Evolutionary conservation across 1,140 invertebrate genomes (phyloP).

Genomic region (Nautilus pompilius): DNA sequence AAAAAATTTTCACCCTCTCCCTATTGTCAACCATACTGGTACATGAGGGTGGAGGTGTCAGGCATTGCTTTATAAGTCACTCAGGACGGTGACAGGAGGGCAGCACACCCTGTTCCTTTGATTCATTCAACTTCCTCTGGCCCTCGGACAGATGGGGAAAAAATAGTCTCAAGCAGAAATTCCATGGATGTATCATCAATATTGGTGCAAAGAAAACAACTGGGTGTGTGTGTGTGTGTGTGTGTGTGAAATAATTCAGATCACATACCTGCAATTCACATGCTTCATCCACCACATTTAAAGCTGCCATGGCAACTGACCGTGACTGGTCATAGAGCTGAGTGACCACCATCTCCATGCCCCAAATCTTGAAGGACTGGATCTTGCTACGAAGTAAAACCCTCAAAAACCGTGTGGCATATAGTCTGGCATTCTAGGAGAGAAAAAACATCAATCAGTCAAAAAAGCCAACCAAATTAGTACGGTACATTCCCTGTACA

Average conservation of each 20-base stretch:
- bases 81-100: no score
- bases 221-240: no score
- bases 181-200: no score
- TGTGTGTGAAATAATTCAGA: neutral
- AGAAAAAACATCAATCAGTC: neutral
- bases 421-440: conserved; percentile 75
- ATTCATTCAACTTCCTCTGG: no score
- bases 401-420: conserved; percentile 85
- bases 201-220: no score
- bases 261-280: conserved; percentile 73
- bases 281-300: conserved; percentile 86
- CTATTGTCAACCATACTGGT: no score
- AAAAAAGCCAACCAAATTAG: neutral
- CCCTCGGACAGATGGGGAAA: no score
- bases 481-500: no score
- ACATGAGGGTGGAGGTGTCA: no score
- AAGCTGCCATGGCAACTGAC: conserved; percentile 71
- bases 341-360: conserved; percentile 74
- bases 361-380: conserved; percentile 65
- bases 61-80: no score
- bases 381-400: conserved; percentile 68
- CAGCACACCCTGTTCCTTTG: no score
- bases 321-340: conserved; percentile 78
- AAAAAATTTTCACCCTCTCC: neutral
- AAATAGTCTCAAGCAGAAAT: no score